Conservation (phyloP, 1,140 invertebrate genomes). For the Mamestra configurata region DNA sequence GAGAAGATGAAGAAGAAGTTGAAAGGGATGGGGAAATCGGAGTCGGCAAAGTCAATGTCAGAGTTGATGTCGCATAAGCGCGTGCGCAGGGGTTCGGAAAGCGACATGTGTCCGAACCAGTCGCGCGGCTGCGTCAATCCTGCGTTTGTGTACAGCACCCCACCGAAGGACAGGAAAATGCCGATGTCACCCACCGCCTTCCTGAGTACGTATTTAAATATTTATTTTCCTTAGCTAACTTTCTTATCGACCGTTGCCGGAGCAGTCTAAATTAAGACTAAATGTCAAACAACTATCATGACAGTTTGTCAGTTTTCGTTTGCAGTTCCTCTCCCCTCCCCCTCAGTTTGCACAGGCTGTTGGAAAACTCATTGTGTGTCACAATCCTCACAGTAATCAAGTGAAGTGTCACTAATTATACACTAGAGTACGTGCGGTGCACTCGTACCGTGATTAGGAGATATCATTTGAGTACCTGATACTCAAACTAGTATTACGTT, state of each 20-base stretch:
- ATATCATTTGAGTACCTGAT: not conserved
- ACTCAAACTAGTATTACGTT: conserved; percentile 1
- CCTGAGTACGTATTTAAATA: conserved; percentile 77
- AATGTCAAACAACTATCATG: conserved; percentile 16
- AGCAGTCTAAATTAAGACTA: conserved; percentile 21
- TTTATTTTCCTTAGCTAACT: conserved; percentile 6
- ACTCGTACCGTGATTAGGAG: conserved; percentile 14
- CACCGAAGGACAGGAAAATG: conserved; percentile 81
- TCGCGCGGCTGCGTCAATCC: conserved; percentile 78
- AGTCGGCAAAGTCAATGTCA: conserved; percentile 74
- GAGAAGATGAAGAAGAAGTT: conserved; percentile 75
- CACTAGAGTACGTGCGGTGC: conserved; percentile 14
- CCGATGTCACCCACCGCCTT: conserved; percentile 78
- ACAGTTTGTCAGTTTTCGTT: conserved; percentile 19
- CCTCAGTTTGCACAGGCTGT: not conserved
- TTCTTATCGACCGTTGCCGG: not conserved
- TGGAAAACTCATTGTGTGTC: conserved; percentile 31
- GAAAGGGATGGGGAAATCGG: conserved; percentile 77
- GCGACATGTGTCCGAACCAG: conserved; percentile 72
- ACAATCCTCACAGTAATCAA: not conserved
- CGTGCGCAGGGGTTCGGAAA: conserved; percentile 77
- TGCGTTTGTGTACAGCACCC: conserved; percentile 85
- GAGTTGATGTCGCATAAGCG: conserved; percentile 66
- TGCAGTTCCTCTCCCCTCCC: conserved; percentile 2
- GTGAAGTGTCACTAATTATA: conserved; percentile 37